Conservation (phyloP, 64 coral and sea anemone species). For the Montipora efflorescens region DNA sequence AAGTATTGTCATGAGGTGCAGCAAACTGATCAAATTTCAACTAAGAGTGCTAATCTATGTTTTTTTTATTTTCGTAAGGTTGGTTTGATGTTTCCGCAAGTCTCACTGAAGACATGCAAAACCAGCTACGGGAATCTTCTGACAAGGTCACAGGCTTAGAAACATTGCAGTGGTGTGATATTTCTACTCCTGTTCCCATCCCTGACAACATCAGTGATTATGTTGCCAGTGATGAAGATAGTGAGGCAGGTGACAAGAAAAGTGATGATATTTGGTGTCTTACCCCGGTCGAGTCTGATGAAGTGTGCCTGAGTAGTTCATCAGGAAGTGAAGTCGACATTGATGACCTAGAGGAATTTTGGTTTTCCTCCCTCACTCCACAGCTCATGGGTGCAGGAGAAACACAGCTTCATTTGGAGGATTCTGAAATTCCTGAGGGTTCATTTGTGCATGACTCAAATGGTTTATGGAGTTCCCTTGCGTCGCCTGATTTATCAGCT, state of each 20-base stretch:
- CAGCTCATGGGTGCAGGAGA: conserved; percentile 22
- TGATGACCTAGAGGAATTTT: conserved; percentile 38
- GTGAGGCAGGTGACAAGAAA: conserved; percentile 16
- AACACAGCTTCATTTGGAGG: background rate
- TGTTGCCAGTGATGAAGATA: conserved; percentile 68
- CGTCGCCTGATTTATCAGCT: background rate
- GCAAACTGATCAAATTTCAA: no score
- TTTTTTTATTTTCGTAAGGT: conserved; percentile 9
- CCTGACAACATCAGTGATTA: conserved; percentile 55
- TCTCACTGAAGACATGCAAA: conserved; percentile 70
- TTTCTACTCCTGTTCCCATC: background rate
- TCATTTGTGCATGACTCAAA: conserved; percentile 5
- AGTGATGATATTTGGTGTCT: background rate
- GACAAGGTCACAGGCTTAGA: conserved; percentile 21
- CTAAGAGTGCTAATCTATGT: no score
- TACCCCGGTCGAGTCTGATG: conserved; percentile 23
- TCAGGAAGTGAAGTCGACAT: conserved; percentile 35
- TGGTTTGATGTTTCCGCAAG: conserved; percentile 64
- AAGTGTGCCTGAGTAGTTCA: background rate
- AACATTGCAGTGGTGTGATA: conserved; percentile 51
- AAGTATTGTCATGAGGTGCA: no score
- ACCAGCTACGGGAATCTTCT: conserved; percentile 10
- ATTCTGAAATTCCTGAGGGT: conserved; percentile 5
- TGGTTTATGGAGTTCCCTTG: conserved; percentile 4
- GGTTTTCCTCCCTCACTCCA: conserved; percentile 10